These are phyloP conservation scores for Diabrotica undecimpunctata DNA, from an alignment of 1,140 invertebrate genomes.

Conservation along the genomic window DNA sequence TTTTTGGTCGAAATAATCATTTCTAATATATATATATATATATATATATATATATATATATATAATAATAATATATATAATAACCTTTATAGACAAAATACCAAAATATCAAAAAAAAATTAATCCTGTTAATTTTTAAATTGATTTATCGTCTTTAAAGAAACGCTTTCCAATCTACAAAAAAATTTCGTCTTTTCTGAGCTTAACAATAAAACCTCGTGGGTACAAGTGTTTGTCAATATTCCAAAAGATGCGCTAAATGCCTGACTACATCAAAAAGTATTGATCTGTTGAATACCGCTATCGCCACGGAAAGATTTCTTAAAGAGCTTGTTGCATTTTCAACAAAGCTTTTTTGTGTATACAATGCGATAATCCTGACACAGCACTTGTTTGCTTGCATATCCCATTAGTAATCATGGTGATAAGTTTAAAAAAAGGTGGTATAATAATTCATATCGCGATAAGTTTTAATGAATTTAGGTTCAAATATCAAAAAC, in stretches of 20 bases:
- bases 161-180: not conserved
- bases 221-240: not conserved
- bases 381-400: not conserved
- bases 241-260: not conserved
- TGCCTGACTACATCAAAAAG: not conserved
- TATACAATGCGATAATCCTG: not conserved
- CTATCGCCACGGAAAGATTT: not conserved
- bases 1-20: too few relatives aligned
- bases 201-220: not conserved
- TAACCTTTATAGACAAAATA: too few relatives aligned
- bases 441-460: too few relatives aligned
- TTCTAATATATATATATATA: too few relatives aligned
- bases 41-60: too few relatives aligned
- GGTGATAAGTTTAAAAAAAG: too few relatives aligned
- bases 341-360: not conserved
- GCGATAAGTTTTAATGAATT: too few relatives aligned
- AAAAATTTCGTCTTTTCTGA: not conserved
- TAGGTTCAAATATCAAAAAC: too few relatives aligned
- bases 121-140: too few relatives aligned
- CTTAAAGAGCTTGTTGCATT: conserved; percentile 2
- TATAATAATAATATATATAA: too few relatives aligned
- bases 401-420: not conserved
- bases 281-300: not conserved
- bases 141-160: too few relatives aligned
- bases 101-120: too few relatives aligned